Conservation (phyloP, 2,797 vertebrate genomes). For the Vireo griseus region DNA sequence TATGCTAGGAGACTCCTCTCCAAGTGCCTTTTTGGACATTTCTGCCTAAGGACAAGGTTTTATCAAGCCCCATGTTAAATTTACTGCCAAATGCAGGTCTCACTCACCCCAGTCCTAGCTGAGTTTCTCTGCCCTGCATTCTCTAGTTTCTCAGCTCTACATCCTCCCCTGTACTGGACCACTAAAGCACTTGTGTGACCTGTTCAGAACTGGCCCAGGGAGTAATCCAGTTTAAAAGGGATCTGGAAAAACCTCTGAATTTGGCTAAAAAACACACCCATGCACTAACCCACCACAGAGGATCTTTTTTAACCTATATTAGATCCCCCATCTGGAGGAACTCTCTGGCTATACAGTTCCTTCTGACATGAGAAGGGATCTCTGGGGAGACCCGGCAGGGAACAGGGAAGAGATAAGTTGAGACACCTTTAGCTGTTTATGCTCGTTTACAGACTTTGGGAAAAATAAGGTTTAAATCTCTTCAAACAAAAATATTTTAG, state of each 20-base stretch:
- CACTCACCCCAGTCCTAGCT: fast-evolving
- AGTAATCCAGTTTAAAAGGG: background rate
- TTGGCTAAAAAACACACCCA: background rate
- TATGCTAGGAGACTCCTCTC: background rate
- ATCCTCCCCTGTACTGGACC: background rate
- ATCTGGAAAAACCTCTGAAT: background rate
- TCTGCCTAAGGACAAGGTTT: background rate
- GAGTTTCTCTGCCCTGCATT: background rate
- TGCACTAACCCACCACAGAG: fast-evolving
- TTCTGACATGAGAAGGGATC: background rate
- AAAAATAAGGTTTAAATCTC: background rate
- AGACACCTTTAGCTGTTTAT: background rate
- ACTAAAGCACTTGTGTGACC: background rate
- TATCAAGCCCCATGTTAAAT: fast-evolving
- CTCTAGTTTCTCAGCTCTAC: background rate
- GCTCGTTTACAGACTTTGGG: background rate
- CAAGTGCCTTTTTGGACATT: background rate
- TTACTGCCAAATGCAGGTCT: background rate
- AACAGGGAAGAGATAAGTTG: background rate
- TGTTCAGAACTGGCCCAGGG: background rate
- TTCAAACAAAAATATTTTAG: background rate
- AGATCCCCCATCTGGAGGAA: background rate
- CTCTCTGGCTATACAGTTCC: background rate
- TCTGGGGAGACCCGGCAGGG: background rate
- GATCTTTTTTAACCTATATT: background rate